Base-by-base conservation (phyloP, 1,140 invertebrate species). In the Sinonovacula constricta region DNA sequence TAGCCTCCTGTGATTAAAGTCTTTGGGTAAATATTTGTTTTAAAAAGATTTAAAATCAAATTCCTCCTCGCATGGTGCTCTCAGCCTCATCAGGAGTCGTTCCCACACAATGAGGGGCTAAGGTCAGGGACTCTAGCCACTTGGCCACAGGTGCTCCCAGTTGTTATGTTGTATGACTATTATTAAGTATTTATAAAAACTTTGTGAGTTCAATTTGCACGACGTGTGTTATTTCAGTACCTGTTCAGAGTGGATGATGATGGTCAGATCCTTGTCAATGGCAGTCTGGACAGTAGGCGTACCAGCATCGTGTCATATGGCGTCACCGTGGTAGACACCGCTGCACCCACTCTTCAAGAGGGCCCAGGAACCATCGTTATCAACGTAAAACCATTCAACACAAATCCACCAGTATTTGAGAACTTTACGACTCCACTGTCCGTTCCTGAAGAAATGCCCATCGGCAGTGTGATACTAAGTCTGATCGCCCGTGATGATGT, bases 401-500 rank as follows among this genome's bases (percentile, higher is more conserved):
- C 5, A 3, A 26, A 51, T 4, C 56, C 56, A 12, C 75, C 75
- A 1, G 31, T 24, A n/a, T 62, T 78, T 63, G 34, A 49, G 18
- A n/a, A 22, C n/a, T 53, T 30, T 22, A 18, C 18, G 14, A 31
- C 65, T 12, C 56, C 66, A 22, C 45, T 78, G 4, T 33, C 24
- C 30, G 93, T 97, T 77, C 92, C 94, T 62, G 97, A 98, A 91
- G 96, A 97, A 90, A 95, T 95, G 83, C 95, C 96, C 0, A 90
- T 94, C 14, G 95, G 95, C 30, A 95, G 95, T 0, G 93, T 96
- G 31, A 93, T 98, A 0, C 93, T 94, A 7, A 96, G 94, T 7
- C 95, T 96, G 75, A 93, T 94, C 26, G 97, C 97, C 18, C 94
- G 93, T 5, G 97, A 98, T 90, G 96, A 97, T 15, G n/a, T n/a